A percentile compares a stretch with the other conserved stretches of the same genome.
Conservation (phyloP, 2,888 invertebrate genomes). For the Diadegma fenestrale region DNA sequence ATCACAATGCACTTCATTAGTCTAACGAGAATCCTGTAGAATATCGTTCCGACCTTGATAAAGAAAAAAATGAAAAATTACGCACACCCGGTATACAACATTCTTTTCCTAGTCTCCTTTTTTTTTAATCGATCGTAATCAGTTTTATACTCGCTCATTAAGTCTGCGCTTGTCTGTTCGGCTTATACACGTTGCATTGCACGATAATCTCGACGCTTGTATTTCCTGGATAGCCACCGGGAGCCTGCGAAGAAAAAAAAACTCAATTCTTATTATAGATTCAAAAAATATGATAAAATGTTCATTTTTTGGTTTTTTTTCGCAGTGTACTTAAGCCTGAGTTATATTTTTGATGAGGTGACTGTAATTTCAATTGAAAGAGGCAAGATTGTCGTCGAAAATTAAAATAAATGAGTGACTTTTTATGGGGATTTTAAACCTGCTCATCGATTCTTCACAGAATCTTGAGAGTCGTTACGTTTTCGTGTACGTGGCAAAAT, state of each 20-base stretch:
- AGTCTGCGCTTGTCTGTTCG: constrained; percentile 23
- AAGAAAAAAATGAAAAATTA: constrained; percentile 26
- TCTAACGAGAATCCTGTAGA: constrained; percentile 52
- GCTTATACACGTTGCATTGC: constrained; percentile 2
- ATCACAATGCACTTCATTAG: constrained; percentile 52
- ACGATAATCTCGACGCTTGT: neutral
- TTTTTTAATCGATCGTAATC: constrained; percentile 42
- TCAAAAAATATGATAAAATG: neutral
- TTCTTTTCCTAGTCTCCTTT: constrained; percentile 30
- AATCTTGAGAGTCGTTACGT: neutral
- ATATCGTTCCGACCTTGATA: constrained; percentile 41
- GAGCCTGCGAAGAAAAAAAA: neutral
- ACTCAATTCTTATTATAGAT: neutral
- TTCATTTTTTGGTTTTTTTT: neutral
- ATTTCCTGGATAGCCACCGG: constrained; percentile 5
- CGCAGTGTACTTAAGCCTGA: neutral
- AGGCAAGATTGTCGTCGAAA: neutral
- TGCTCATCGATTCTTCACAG: neutral
- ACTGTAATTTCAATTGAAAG: neutral
- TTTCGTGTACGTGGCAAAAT: too few relatives aligned
- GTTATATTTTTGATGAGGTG: neutral
- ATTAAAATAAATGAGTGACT: neutral
- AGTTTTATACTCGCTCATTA: constrained; percentile 22
- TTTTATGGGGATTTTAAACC: neutral
- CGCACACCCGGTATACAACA: constrained; percentile 28